Evolutionary conservation across 2,888 invertebrate species (phyloP).

Genomic region (Temnothorax ravouxi): DNA sequence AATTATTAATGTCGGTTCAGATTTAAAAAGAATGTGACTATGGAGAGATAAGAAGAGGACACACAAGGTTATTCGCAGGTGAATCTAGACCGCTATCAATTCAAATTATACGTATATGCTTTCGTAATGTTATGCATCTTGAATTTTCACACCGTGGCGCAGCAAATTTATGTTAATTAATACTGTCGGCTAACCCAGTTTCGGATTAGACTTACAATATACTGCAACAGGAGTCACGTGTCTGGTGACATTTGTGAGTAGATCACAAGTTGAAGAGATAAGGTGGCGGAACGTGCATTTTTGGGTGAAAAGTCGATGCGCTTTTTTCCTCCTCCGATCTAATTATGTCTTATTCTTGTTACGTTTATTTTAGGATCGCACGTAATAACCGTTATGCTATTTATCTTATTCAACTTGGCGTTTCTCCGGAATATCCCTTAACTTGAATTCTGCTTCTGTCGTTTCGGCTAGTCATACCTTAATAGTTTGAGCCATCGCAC

Average conservation of each 20-base stretch:
- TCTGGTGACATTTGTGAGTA: conserved; percentile 24
- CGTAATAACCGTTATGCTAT: not conserved
- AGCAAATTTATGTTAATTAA: conserved; percentile 47
- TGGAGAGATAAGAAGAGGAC: not conserved
- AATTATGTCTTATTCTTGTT: not conserved
- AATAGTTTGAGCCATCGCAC: not conserved
- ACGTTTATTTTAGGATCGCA: not conserved
- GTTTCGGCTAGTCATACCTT: not conserved
- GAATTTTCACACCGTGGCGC: conserved; percentile 25
- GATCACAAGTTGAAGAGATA: not conserved
- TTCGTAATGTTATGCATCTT: conserved; percentile 22
- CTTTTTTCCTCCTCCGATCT: not conserved
- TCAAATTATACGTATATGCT: conserved; percentile 22
- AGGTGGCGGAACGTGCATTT: not conserved
- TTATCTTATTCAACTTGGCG: not conserved
- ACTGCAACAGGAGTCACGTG: conserved; percentile 11
- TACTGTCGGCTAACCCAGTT: conserved; percentile 42
- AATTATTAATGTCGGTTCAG: not conserved
- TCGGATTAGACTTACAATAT: conserved; percentile 26
- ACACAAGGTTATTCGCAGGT: not conserved
- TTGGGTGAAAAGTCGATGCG: not conserved
- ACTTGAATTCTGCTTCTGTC: not conserved
- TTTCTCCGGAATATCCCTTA: not conserved
- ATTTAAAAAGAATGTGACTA: not conserved
- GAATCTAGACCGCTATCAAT: conserved; percentile 20